Evolutionary conservation across 2,797 vertebrate species (phyloP), one percentile per base, ranked within the genome.

Genomic region (Chaetophractus vellerosus): DNA sequence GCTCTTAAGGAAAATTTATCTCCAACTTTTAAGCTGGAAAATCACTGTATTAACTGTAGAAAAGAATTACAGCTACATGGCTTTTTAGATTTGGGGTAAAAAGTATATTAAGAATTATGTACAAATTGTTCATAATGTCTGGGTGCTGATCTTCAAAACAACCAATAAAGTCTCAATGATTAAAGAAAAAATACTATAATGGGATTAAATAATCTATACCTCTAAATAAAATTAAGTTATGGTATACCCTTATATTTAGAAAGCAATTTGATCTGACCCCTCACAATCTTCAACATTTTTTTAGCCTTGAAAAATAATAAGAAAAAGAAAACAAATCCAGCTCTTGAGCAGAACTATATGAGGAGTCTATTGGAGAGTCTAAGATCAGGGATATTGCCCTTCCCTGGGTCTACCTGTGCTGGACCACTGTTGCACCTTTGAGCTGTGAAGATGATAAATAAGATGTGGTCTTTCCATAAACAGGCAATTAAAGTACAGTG

Each of bases 161-260:
- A 21, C 15, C 52, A 18, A 55, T 55, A 21, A 55, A 55, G 5
- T 55, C 52, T 19, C 52, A 55, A 55, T 21, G 5, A 55, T 19
- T 55, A 55, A 21, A 55, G 52, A 55, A 55, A 94, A 94, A 90
- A 88, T 71, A 75, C 45, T 90, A 19, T 2, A 24, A 14, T 41
- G 4, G 48, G 91, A 89, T 89, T 81, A 79, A 80, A 88, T 82
- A 82, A 68, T 52, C 23, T 23, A 45, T 64, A 41, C 6, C 26
- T 80, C 9, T 80, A 89, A 94, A 92, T 79, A 88, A 93, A 95
- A 90, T 68, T 87, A 89, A 88, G 76, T 31, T 45, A 50, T 36
- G 0, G 33, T 36, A 36, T 69, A 83, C 48, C 38, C 16, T 28
- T 69, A 15, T 71, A 91, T 91, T 66, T 66, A 33, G 57, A 48